Conservation (phyloP, 2,797 vertebrate genomes). For the Pipistrellus kuhlii region DNA sequence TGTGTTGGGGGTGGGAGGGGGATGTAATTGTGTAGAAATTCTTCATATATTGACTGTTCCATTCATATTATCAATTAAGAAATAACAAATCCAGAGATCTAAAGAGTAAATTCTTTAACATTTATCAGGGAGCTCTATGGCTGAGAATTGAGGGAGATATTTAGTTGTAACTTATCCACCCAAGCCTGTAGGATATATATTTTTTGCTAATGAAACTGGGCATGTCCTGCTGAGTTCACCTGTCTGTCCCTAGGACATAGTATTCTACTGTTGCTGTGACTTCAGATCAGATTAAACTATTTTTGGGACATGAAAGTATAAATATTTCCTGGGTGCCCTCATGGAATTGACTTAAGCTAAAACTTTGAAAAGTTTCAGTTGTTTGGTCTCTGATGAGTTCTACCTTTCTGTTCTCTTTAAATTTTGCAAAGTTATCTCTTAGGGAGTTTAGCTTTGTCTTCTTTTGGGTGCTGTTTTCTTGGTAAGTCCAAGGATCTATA, state of each 20-base stretch:
- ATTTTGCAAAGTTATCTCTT: conserved; percentile 36
- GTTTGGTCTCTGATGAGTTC: conserved; percentile 77
- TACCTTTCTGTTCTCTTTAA: conserved; percentile 51
- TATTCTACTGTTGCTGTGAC: conserved; percentile 78
- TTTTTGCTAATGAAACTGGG: conserved; percentile 73
- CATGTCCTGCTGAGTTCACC: conserved; percentile 80
- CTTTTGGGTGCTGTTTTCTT: conserved; percentile 28
- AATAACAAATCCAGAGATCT: conserved; percentile 69
- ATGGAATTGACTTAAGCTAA: conserved; percentile 83
- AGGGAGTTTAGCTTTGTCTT: not conserved
- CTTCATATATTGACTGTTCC: conserved; percentile 31
- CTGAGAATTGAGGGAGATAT: conserved; percentile 56
- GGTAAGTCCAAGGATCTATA: not conserved
- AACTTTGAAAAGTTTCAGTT: conserved; percentile 73
- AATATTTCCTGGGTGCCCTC: conserved; percentile 87
- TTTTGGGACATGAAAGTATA: conserved; percentile 86
- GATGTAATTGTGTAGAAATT: conserved; percentile 35
- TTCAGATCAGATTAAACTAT: conserved; percentile 86
- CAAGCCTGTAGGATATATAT: conserved; percentile 61
- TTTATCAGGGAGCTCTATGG: conserved; percentile 68
- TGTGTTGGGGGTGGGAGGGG: not conserved
- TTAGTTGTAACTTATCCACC: conserved; percentile 67
- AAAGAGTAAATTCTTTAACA: conserved; percentile 67
- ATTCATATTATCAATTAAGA: conserved; percentile 68
- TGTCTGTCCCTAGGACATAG: conserved; percentile 70